These are phyloP conservation scores for Drosophila gaucha DNA, from an alignment of 2,888 invertebrate species.

Conservation along the genomic window DNA sequence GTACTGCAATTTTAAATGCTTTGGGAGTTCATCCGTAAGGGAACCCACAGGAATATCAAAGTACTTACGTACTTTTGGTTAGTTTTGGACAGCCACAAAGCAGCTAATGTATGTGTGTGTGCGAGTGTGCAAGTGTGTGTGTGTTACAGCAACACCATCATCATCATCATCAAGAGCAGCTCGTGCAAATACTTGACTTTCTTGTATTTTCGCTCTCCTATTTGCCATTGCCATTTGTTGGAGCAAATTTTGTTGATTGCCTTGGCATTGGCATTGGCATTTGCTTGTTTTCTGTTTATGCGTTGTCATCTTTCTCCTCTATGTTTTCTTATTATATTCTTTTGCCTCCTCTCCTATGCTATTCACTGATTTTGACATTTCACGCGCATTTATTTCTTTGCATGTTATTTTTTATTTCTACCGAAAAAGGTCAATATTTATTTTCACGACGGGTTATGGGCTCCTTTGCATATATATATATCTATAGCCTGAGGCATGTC, in stretches of 20 bases:
- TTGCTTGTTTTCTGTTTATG: constrained; percentile 56
- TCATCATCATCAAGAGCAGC: constrained; percentile 49
- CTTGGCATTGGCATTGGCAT: constrained; percentile 71
- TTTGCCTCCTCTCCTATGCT: constrained; percentile 1
- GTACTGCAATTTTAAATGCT: constrained; percentile 44
- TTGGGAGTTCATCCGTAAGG: constrained; percentile 7
- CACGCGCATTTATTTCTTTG: constrained; percentile 70
- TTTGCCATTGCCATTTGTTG: constrained; percentile 74
- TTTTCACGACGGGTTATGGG: constrained; percentile 26
- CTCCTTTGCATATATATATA: constrained; percentile 30
- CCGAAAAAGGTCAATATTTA: constrained; percentile 66
- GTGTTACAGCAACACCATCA: constrained; percentile 17
- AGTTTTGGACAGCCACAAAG: constrained; percentile 16
- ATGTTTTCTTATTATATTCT: constrained; percentile 25
- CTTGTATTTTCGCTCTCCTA: constrained; percentile 45
- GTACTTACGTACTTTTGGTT: constrained; percentile 38
- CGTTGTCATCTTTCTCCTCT: constrained; percentile 62
- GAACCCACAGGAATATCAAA: constrained; percentile 33
- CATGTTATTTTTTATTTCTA: constrained; percentile 34
- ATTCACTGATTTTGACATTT: constrained; percentile 75
- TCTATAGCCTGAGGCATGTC: constrained; percentile 30
- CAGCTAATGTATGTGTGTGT: constrained; percentile 9
- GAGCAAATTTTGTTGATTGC: constrained; percentile 73
- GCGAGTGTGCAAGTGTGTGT: too few species aligned
- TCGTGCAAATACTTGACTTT: constrained; percentile 59